Conservation (phyloP, 2,888 invertebrate species). For the Acronicta aceris region DNA sequence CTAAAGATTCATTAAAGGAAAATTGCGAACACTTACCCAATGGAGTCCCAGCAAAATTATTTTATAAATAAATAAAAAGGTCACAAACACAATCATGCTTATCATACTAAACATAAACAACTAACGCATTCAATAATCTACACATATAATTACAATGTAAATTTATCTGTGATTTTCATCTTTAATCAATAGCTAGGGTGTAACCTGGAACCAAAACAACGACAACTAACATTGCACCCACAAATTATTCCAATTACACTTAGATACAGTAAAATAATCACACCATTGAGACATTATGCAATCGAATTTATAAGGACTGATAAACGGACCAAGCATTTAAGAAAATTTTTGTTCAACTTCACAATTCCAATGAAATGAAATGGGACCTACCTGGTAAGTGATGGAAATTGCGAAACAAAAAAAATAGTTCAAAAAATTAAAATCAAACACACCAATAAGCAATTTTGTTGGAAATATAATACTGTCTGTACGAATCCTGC, state of each 20-base stretch:
- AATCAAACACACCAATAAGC: conserved; percentile 87
- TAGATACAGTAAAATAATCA: conserved; percentile 80
- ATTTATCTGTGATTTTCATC: conserved; percentile 86
- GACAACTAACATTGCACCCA: conserved; percentile 86
- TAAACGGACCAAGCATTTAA: conserved; percentile 77
- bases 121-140: conserved; percentile 79
- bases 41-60: conserved; percentile 57
- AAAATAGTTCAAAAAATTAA: conserved; percentile 68
- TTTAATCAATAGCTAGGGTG: conserved; percentile 78
- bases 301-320: conserved; percentile 71
- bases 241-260: conserved; percentile 75
- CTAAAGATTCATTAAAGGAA: conserved; percentile 4
- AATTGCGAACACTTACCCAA: conserved; percentile 40
- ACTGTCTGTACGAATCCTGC: conserved; percentile 84
- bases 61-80: conserved; percentile 54
- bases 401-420: conserved; percentile 68
- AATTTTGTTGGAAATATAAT: conserved; percentile 84
- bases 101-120: conserved; percentile 76
- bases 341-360: conserved; percentile 70
- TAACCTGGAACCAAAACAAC: conserved; percentile 88
- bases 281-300: conserved; percentile 83
- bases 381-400: conserved; percentile 75
- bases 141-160: conserved; percentile 77
- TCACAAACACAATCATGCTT: conserved; percentile 82
- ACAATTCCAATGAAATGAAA: conserved; percentile 76